These are phyloP conservation scores for Spinus pinus DNA, from an alignment of 2,797 vertebrate genomes.

Conservation along the genomic window DNA sequence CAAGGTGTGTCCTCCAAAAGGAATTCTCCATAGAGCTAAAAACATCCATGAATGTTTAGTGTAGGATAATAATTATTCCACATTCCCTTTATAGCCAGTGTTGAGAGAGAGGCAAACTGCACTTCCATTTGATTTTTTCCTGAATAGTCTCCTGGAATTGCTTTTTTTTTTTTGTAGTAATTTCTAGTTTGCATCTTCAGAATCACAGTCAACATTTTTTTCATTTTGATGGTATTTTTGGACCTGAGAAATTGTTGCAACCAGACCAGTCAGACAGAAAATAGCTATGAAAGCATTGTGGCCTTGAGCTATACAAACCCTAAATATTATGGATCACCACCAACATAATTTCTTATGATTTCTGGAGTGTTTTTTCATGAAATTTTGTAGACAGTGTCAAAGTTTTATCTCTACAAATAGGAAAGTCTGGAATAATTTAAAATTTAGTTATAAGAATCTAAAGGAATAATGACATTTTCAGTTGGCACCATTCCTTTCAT, in stretches of 20 bases:
- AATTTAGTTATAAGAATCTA: neutral
- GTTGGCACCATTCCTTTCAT: neutral
- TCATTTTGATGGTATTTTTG: neutral
- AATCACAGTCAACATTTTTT: neutral
- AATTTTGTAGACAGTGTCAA: neutral
- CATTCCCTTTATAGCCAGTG: neutral
- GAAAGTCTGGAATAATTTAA: neutral
- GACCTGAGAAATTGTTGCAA: neutral
- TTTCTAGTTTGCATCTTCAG: neutral
- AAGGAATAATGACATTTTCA: neutral
- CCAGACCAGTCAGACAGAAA: neutral
- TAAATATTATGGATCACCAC: neutral
- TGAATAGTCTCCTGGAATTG: neutral
- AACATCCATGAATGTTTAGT: neutral
- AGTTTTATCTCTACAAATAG: neutral
- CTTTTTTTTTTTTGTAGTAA: neutral
- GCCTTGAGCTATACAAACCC: neutral
- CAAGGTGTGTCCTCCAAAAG: neutral
- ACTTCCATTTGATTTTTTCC: neutral
- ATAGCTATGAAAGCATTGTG: neutral
- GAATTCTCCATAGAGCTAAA: neutral
- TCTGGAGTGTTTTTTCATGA: neutral
- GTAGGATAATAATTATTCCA: neutral
- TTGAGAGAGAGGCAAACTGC: neutral
- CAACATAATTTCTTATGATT: neutral